These are phyloP conservation scores for Protonemura montana DNA, from an alignment of 2,888 invertebrate genomes.

Conservation along the genomic window DNA sequence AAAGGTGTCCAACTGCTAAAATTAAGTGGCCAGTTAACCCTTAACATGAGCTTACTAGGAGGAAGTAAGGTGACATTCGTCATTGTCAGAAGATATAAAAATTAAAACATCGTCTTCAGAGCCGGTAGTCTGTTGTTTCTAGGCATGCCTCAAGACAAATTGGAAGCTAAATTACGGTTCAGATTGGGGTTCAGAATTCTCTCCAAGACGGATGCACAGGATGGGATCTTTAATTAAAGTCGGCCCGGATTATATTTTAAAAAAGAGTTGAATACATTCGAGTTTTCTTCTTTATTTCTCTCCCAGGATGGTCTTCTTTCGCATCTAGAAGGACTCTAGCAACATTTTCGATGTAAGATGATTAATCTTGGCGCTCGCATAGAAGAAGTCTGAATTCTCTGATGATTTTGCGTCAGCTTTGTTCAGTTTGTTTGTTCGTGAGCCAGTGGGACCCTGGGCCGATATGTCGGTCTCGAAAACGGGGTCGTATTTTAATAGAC, in stretches of 20 bases:
- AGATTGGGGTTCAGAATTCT: neutral
- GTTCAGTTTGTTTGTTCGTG: neutral
- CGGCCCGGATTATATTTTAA: slow-evolving; percentile 20
- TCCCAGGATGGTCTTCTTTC: slow-evolving; percentile 21
- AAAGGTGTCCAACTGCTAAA: neutral
- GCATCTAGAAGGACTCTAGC: slow-evolving; percentile 19
- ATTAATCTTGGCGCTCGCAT: slow-evolving; percentile 21
- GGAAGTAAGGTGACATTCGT: neutral
- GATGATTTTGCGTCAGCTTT: slow-evolving; percentile 1
- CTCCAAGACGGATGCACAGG: slow-evolving; percentile 4
- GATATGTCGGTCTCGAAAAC: neutral
- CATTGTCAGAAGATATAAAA: slow-evolving; percentile 31
- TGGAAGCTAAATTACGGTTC: slow-evolving; percentile 37
- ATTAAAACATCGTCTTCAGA: slow-evolving; percentile 33
- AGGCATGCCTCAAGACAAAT: slow-evolving; percentile 23
- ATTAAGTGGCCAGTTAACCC: slow-evolving; percentile 4
- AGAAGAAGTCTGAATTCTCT: neutral
- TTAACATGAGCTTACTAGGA: neutral
- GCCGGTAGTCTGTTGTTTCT: slow-evolving; percentile 27
- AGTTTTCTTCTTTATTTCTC: neutral
- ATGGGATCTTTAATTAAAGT: slow-evolving; percentile 45
- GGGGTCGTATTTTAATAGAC: slow-evolving; percentile 19
- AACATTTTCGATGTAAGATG: slow-evolving; percentile 34
- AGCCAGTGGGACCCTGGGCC: neutral
- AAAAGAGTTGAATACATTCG: neutral